Evolutionary conservation across 2,797 vertebrate genomes (phyloP), one percentile per base, ranked within the genome.

Genomic region (Gila robusta): DNA sequence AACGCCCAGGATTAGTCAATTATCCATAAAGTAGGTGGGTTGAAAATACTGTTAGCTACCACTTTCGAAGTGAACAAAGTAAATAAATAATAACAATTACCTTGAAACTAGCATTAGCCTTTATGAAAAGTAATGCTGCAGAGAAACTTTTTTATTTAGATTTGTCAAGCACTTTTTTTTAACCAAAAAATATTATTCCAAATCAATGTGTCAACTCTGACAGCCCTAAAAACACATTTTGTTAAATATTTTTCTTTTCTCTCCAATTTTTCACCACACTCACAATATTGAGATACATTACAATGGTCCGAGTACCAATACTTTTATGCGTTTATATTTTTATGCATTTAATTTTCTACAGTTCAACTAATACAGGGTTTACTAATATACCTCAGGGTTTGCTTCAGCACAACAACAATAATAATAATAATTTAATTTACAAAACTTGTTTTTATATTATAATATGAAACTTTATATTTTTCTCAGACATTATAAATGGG

Each of bases 31-130:
- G 49, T 26, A 79, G 39, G 59, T 64, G 9, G 59, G 54, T 23
- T 78, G 35, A 78, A 78, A 41, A 59, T 16, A 41, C 52, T 9
- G 76, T 78, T 35, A 59, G 74, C 74, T 54, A 77, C 32, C 10
- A 21, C 49, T 76, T 74, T 23, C 14, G 1, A 17, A 49, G 14
- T 49, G 47, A 49, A 49, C 47, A 49, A 56, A 77, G 52, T 11
- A 19, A 17, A 1, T 4, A n/a, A 49, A 21, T 16, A 26, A 26
- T 72, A 23, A 59, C 10, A n/a, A 5, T 12, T 4, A 12, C 56
- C 47, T 17, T 64, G 16, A 79, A 6, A 39, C 23, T 41, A 41
- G 23, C 35, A 78, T 78, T 56, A 37, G 54, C 23, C 4, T 41
- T 41, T 26, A 6, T 39, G 35, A 37, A 78, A 59, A 39, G 47